Base-by-base conservation (phyloP, 2,888 invertebrate species). In the Gortyna flavago region DNA sequence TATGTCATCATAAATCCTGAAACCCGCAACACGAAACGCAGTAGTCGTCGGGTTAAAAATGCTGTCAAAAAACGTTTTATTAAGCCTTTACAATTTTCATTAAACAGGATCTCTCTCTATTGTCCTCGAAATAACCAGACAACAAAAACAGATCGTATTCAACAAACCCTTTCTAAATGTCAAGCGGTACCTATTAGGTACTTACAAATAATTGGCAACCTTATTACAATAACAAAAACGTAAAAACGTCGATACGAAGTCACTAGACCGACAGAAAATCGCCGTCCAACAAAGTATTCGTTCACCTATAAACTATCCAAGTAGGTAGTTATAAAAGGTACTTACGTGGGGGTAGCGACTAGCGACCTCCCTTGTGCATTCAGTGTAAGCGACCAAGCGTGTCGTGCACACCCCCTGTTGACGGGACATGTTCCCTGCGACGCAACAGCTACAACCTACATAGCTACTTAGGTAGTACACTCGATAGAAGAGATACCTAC, bases 371-470 rank as follows among this genome's bases (percentile, higher is more conserved):
- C 78, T 76, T 72, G 77, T 75, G 83, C 75, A 85, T 89, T 89
- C 81, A 88, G 72, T 79, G 80, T 78, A 87, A 85, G 88, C 90
- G 89, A 84, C 81, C 88, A 84, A 86, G 87, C 89, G 85, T 90
- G 91, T 84, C 81, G 68, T 73, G 79, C 69, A 85, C 79, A 80
- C 85, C 85, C 84, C 83, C 78, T 61, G 76, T 54, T 44, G 68
- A 80, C 72, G 57, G 80, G 71, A 72, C 66, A 69, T 38, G 65
- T 32, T 82, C 6, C 35, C 77, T 29, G 25, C 44, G 68, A 54
- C 3, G 44, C 13, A 44, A 44, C 32, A 11, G 18, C 29, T 29
- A 61, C 44, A 66, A 38, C 51, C 85, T 80, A 83, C 79, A 64
- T 35, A 67, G 66, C 21, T 66, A 25, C 38, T 76, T 51, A 41